Conservation (phyloP, 2,113 vertebrate genomes). For the Mirza zaza region DNA sequence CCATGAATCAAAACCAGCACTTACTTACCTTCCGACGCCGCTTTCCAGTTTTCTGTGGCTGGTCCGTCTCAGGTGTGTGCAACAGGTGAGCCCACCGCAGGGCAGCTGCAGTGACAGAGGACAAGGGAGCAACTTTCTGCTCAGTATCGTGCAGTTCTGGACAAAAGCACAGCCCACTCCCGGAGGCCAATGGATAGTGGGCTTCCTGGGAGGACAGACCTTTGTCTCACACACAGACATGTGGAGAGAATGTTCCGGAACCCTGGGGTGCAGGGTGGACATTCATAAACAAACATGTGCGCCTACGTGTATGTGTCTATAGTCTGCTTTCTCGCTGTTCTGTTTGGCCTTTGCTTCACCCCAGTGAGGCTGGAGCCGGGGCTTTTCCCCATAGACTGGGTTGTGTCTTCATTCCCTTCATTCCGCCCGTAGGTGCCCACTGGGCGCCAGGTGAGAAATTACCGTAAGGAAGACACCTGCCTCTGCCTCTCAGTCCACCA, state of each 20-base stretch:
- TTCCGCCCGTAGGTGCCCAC: not conserved
- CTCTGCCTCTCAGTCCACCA: rapidly evolving
- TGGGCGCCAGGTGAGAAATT: rapidly evolving
- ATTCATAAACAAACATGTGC: not conserved
- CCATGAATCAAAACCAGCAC: rapidly evolving
- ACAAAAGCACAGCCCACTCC: not conserved
- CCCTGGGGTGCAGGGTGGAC: not conserved
- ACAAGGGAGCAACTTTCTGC: not conserved
- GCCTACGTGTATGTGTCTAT: rapidly evolving
- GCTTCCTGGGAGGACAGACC: not conserved
- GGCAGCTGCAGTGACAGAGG: rapidly evolving
- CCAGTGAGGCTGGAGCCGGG: rapidly evolving
- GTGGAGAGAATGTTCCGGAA: not conserved
- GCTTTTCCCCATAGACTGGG: not conserved
- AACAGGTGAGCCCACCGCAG: rapidly evolving
- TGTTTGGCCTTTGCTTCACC: not conserved
- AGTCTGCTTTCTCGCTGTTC: not conserved
- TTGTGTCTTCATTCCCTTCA: not conserved
- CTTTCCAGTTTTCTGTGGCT: rapidly evolving
- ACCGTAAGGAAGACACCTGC: too few relatives aligned
- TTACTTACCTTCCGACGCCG: rapidly evolving
- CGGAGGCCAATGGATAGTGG: not conserved
- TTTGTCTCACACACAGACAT: not conserved
- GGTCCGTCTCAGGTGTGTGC: too few relatives aligned
- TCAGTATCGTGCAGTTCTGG: not conserved